These are phyloP conservation scores for Ictalurus punctatus DNA, from an alignment of 2,113 vertebrate genomes.

Conservation along the genomic window DNA sequence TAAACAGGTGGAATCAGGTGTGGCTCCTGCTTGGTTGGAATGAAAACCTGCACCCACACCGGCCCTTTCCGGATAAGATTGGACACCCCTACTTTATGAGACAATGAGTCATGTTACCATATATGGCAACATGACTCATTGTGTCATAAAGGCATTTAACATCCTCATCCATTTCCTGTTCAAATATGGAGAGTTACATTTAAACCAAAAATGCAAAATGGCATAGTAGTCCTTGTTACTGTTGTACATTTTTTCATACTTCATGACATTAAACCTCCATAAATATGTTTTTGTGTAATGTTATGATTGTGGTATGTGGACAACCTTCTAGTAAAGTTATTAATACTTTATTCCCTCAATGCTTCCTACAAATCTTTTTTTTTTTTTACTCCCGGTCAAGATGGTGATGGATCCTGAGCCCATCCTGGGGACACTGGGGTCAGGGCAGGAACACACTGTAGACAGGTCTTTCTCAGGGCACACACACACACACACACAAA, in stretches of 20 bases:
- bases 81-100: too few species aligned
- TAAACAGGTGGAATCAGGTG: too few species aligned
- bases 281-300: conserved; percentile 35
- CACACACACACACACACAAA: not conserved
- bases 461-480: not conserved
- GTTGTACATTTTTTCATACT: not conserved
- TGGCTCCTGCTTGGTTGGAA: too few species aligned
- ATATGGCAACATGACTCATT: not conserved
- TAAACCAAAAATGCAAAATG: not conserved
- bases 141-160: not conserved
- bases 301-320: not conserved
- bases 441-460: not conserved
- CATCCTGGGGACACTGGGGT: not conserved
- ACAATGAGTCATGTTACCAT: too few species aligned
- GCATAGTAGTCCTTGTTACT: not conserved
- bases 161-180: conserved; percentile 2
- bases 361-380: not conserved
- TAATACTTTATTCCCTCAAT: not conserved
- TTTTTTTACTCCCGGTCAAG: not conserved
- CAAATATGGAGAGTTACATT: not conserved
- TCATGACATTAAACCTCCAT: not conserved
- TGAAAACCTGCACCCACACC: too few species aligned
- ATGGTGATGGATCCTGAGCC: not conserved
- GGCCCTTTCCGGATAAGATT: too few species aligned
- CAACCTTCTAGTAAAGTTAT: not conserved